Percentiles rank a stretch among this genome's conserved stretches.
Evolutionary conservation across 1,140 invertebrate genomes (phyloP).

Genomic region (Aphis craccivora): DNA sequence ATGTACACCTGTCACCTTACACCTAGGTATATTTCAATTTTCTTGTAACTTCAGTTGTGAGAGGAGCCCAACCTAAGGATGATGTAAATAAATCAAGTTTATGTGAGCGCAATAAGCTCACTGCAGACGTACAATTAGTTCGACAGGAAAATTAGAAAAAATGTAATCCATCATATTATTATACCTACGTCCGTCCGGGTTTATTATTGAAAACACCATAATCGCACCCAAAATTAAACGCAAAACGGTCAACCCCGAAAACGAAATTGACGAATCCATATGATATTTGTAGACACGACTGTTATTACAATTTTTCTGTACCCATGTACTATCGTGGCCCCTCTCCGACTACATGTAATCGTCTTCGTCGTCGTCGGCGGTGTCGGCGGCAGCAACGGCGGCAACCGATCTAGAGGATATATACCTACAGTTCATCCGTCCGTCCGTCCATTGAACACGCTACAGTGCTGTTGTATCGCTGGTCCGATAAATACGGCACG

Average conservation of each 20-base stretch:
- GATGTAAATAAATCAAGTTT: neutral
- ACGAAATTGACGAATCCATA: neutral
- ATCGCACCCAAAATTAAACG: neutral
- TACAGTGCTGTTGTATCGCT: constrained; percentile 11
- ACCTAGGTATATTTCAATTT: neutral
- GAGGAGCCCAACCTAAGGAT: neutral
- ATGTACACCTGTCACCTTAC: no score
- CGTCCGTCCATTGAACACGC: constrained; percentile 7
- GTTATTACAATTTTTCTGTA: neutral
- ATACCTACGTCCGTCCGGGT: neutral
- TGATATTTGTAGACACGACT: neutral
- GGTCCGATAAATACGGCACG: neutral
- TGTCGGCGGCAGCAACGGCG: neutral
- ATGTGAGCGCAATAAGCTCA: no score
- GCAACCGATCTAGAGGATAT: neutral
- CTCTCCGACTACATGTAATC: neutral
- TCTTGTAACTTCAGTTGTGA: neutral
- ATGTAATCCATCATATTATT: neutral
- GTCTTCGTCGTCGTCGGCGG: neutral
- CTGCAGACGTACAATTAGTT: neutral
- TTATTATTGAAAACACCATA: neutral
- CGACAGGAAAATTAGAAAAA: neutral
- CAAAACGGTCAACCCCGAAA: neutral
- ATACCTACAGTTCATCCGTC: constrained; percentile 11
- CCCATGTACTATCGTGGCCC: neutral